These are phyloP conservation scores for Phymastichus coffea DNA, from an alignment of 1,140 invertebrate genomes.

Conservation along the genomic window DNA sequence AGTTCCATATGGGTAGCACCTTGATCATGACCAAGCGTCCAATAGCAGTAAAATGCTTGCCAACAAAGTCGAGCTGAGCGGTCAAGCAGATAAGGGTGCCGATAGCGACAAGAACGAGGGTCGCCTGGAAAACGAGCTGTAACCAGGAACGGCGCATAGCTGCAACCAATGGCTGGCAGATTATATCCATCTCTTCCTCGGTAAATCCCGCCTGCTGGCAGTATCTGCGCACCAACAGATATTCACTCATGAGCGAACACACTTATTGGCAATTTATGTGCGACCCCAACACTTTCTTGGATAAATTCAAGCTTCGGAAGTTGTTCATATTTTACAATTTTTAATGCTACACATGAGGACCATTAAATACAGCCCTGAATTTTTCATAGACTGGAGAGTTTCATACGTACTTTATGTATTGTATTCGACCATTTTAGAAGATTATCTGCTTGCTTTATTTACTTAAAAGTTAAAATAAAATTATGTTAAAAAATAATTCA, in stretches of 20 bases:
- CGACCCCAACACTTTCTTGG: no score
- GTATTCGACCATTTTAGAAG: no score
- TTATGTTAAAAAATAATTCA: no score
- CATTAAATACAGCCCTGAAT: no score
- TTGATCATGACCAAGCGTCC: constrained; percentile 67
- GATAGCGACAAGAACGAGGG: constrained; percentile 53
- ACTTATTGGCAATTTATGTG: background rate
- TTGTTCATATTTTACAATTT: no score
- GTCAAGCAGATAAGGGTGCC: constrained; percentile 53
- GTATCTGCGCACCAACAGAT: constrained; percentile 58
- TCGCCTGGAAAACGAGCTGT: constrained; percentile 57
- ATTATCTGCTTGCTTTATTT: no score
- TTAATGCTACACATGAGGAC: no score
- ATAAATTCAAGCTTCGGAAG: no score
- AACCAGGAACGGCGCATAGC: constrained; percentile 62
- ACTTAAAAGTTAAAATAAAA: no score
- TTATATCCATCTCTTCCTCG: constrained; percentile 67
- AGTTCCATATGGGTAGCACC: constrained; percentile 75
- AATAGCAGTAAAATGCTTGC: constrained; percentile 62
- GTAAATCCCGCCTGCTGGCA: constrained; percentile 69
- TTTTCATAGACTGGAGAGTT: no score
- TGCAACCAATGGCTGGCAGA: constrained; percentile 64
- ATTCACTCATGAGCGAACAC: background rate
- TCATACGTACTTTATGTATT: no score
- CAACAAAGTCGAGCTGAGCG: constrained; percentile 55